phyloP scores from a whole-genome alignment of 2,888 invertebrate genomes.

The Apocheima hispidaria region DNA sequence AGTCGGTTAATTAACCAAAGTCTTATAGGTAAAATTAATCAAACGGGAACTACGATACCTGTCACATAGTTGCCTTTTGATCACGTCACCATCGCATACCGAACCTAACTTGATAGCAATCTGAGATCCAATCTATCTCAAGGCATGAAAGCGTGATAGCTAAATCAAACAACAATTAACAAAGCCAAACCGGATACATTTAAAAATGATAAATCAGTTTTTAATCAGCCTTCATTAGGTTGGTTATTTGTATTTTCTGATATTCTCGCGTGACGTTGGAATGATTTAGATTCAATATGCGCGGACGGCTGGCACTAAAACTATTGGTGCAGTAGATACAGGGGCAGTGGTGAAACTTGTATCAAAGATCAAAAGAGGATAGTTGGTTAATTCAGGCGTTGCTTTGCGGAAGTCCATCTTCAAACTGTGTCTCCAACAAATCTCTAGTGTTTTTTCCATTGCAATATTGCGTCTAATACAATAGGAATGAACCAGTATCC shows the following conservation, averaged over 20 bases:
- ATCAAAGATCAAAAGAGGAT: too few relatives aligned
- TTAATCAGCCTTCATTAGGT: conserved; percentile 78
- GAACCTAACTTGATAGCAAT: conserved; percentile 25
- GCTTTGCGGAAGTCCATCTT: too few relatives aligned
- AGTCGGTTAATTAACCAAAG: background rate
- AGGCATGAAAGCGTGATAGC: conserved; percentile 56
- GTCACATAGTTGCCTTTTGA: conserved; percentile 32
- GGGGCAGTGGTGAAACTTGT: conserved; percentile 10
- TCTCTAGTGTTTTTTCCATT: too few relatives aligned
- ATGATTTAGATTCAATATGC: conserved; percentile 81
- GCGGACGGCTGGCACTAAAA: conserved; percentile 51
- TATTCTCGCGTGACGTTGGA: conserved; percentile 61
- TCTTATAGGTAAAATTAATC: conserved; percentile 7
- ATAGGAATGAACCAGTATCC: too few relatives aligned
- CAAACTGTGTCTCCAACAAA: too few relatives aligned
- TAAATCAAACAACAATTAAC: conserved; percentile 61
- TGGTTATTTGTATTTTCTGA: conserved; percentile 67
- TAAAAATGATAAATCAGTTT: conserved; percentile 71
- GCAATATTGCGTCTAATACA: too few relatives aligned
- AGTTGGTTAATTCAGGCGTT: too few relatives aligned
- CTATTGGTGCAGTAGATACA: background rate
- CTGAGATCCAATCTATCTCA: conserved; percentile 37
- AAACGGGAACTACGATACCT: conserved; percentile 27
- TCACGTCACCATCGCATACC: conserved; percentile 34
- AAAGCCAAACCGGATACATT: conserved; percentile 58